Conservation (phyloP, 92 coral and sea anemone genomes). For the Pocillopora grandis region DNA sequence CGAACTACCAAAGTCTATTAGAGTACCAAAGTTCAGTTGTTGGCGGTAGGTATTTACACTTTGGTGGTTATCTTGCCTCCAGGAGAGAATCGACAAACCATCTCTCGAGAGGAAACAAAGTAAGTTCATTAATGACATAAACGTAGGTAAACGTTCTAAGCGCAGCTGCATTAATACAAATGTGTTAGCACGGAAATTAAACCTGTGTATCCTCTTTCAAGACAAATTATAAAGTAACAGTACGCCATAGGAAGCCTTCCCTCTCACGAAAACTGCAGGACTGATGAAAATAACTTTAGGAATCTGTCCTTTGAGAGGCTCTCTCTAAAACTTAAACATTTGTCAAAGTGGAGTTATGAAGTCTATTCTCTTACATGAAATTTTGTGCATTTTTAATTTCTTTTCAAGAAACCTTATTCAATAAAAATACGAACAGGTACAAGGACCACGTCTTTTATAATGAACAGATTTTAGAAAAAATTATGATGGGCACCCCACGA, state of each 20-base stretch:
- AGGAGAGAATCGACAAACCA: neutral
- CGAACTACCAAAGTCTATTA: too few relatives aligned
- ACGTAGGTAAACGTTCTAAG: neutral
- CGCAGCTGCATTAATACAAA: slow-evolving; percentile 9
- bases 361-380: too few relatives aligned
- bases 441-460: too few relatives aligned
- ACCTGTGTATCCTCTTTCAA: neutral
- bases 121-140: neutral
- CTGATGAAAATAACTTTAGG: too few relatives aligned
- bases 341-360: too few relatives aligned
- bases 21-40: neutral
- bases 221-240: neutral
- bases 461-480: too few relatives aligned
- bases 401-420: too few relatives aligned
- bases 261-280: neutral
- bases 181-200: neutral
- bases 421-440: too few relatives aligned
- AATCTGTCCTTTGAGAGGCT: too few relatives aligned
- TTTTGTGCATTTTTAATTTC: too few relatives aligned
- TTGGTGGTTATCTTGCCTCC: neutral
- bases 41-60: neutral
- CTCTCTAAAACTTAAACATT: too few relatives aligned
- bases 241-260: neutral
- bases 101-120: neutral
- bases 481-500: too few relatives aligned